Evolutionary conservation across 2,888 invertebrate species (phyloP), one percentile per base, ranked within the genome.

Genomic region (Gerris lacustris): DNA sequence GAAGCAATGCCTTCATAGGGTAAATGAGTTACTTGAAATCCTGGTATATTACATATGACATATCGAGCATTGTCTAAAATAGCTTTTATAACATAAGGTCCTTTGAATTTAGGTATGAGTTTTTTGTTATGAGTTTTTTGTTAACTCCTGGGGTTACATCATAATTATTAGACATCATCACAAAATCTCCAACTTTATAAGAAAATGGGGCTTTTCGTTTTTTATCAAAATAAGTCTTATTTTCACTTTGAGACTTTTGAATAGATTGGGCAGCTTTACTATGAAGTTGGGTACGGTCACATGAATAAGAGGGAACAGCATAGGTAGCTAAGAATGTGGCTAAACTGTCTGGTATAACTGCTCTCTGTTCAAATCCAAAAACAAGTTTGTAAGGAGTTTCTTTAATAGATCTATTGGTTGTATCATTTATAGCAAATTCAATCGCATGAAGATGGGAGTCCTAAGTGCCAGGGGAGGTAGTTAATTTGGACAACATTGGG

Each of bases 401-500:
- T 7, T 11, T 11, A 7, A 47, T 47, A 47, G 47, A 47, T 5
- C 66, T 17, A 17, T 55, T 55, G 15, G 17, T 17, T 0, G 69
- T 45, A 18, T 69, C 63, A 43, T 69, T 69, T 0, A 69, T 0
- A 2, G 66, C 69, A 66, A 64, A 66, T 17, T 69, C 69, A 4
- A 2, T 2, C 63, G 63, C 45, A 1, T 0, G 0, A 0, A 69
- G 43, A 45, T 44, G 11, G 1, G 2, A 0, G 44, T 69, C 69
- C 69, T 64, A 69, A 11, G 43, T 45, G 31, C 18, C 44, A 11
- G 55, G 55, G 5, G 2, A 2, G 5, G 9, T 55, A 5, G 1
- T 4, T 17, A 69, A 66, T 45, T 69, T 66, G 6, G 69, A 17
- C 6, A 69, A 9, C 69, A 69, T 69, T 9, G 69, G 69, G 6